Evolutionary conservation across 1,140 invertebrate species (phyloP).

Genomic region (Nautilus pompilius): DNA sequence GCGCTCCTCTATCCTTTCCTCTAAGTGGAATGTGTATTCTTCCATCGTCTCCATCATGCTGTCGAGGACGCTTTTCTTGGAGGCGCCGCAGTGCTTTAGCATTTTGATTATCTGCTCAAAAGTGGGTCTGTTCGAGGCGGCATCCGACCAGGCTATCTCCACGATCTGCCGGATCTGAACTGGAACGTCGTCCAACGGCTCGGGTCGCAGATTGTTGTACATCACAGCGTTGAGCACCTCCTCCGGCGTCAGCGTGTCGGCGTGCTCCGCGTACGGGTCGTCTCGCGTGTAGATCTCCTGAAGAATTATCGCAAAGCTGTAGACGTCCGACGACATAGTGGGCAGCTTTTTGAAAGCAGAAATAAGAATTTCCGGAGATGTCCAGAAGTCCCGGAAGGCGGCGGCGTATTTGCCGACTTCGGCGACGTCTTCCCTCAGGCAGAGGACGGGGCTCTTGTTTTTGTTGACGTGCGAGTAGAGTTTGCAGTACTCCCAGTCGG

Average conservation of each 20-base stretch:
- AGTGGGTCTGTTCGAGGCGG: slow-evolving; percentile 17
- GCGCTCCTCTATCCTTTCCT: slow-evolving; percentile 18
- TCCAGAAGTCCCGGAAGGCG: slow-evolving; percentile 26
- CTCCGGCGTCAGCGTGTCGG: slow-evolving; percentile 13
- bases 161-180: slow-evolving; percentile 21
- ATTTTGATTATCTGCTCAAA: slow-evolving; percentile 18
- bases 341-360: slow-evolving; percentile 10
- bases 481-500: slow-evolving; percentile 31
- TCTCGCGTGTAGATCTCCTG: slow-evolving; percentile 34
- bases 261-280: slow-evolving; percentile 26
- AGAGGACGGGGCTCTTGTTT: neutral
- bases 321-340: slow-evolving; percentile 19
- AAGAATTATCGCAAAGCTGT: slow-evolving; percentile 33
- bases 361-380: slow-evolving; percentile 32
- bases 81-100: slow-evolving; percentile 10
- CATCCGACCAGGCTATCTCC: slow-evolving; percentile 31
- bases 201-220: slow-evolving; percentile 23
- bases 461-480: slow-evolving; percentile 9
- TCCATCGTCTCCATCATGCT: slow-evolving; percentile 38
- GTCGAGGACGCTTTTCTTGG: slow-evolving; percentile 27
- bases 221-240: slow-evolving; percentile 26
- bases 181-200: slow-evolving; percentile 15
- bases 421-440: neutral
- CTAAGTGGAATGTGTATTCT: slow-evolving; percentile 28
- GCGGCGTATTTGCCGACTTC: slow-evolving; percentile 10